Conservation (phyloP, 1,140 invertebrate species). For the Aphis craccivora region DNA sequence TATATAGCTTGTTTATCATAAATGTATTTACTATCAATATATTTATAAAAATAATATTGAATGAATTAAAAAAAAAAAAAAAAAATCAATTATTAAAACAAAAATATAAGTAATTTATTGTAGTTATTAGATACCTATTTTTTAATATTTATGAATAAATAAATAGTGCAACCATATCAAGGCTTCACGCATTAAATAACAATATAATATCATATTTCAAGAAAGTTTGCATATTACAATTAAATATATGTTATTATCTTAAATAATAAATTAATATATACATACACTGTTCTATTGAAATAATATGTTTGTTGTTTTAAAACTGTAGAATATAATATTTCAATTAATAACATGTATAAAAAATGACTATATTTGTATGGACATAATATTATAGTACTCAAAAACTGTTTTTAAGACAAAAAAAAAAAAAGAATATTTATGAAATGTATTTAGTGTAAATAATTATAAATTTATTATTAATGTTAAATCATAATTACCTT, state of each 20-base stretch:
- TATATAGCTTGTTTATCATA: background rate
- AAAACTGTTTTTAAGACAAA: background rate
- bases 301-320: background rate
- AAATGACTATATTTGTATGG: background rate
- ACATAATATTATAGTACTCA: background rate
- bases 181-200: background rate
- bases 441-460: background rate
- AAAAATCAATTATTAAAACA: too few relatives aligned
- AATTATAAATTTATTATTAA: background rate
- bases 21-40: background rate
- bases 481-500: background rate
- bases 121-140: background rate
- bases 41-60: too few relatives aligned
- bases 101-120: background rate
- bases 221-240: background rate
- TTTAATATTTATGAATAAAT: background rate
- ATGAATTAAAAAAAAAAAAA: too few relatives aligned
- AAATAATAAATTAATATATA: background rate
- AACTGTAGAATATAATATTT: background rate
- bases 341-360: background rate
- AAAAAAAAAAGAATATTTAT: background rate
- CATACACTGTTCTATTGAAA: background rate
- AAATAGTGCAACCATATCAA: background rate
- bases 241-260: background rate
- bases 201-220: background rate